These are phyloP conservation scores for Semicossyphus pulcher DNA, from an alignment of 2,113 vertebrate genomes.

Conservation along the genomic window DNA sequence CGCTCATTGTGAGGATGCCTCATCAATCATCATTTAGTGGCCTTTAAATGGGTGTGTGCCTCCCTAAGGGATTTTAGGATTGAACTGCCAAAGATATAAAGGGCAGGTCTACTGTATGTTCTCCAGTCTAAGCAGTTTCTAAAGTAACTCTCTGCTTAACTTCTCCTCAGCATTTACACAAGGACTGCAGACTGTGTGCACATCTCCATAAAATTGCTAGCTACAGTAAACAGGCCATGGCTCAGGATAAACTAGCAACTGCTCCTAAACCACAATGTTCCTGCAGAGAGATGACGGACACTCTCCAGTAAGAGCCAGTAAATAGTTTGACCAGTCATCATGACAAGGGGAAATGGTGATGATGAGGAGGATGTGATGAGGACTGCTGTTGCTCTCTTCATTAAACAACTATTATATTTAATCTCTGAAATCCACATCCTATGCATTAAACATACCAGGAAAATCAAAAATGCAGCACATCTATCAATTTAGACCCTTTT, in stretches of 20 bases:
- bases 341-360: not conserved
- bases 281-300: conserved; percentile 22
- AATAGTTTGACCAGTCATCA: too few species aligned
- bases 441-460: not conserved
- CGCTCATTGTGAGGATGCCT: conserved; percentile 58
- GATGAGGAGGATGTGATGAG: not conserved
- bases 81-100: conserved; percentile 68
- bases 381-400: conserved; percentile 1
- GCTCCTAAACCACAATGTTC: conserved; percentile 2
- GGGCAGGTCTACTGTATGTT: conserved; percentile 61
- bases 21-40: conserved; percentile 82
- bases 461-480: conserved; percentile 20
- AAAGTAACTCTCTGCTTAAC: conserved; percentile 46
- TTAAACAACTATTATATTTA: conserved; percentile 24
- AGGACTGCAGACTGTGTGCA: not conserved
- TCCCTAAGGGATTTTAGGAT: conserved; percentile 67
- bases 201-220: conserved; percentile 15
- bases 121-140: conserved; percentile 63
- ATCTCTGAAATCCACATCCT: conserved; percentile 24
- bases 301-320: not conserved
- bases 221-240: not conserved
- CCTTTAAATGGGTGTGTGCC: conserved; percentile 72
- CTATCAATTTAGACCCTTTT: conserved; percentile 4
- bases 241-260: not conserved
- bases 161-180: conserved; percentile 31